Evolutionary conservation across 1,140 invertebrate genomes (phyloP).

Genomic region (Microplitis demolitor): DNA sequence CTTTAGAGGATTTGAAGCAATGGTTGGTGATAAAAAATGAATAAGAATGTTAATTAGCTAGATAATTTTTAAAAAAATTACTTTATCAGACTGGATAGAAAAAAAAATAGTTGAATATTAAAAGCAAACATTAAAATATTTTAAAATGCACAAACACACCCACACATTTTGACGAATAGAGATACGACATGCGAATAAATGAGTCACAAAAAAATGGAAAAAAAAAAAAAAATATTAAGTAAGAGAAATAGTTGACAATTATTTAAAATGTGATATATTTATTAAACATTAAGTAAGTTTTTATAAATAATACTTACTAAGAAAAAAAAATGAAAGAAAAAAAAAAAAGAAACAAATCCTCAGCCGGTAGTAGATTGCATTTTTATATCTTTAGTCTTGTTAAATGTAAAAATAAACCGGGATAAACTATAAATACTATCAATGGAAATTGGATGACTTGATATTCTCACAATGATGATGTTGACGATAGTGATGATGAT

Average conservation of each 20-base stretch:
- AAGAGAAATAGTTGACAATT: too few species aligned
- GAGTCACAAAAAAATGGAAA: conserved; percentile 26
- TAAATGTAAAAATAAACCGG: conserved; percentile 45
- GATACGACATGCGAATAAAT: conserved; percentile 17
- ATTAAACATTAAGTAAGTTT: neutral
- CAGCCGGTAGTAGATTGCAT: conserved; percentile 25
- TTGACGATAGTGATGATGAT: neutral
- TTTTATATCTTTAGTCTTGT: conserved; percentile 24
- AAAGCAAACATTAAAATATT: neutral
- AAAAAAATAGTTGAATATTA: conserved; percentile 18
- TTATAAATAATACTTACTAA: neutral
- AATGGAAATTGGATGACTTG: conserved; percentile 44
- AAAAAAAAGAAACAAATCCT: conserved; percentile 1
- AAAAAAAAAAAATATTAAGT: neutral
- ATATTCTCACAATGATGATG: conserved; percentile 28
- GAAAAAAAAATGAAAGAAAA: neutral
- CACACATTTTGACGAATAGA: conserved; percentile 21
- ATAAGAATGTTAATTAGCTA: neutral
- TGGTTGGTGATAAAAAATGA: too few species aligned
- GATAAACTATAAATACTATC: conserved; percentile 51
- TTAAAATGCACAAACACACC: conserved; percentile 23
- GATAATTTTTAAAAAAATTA: neutral
- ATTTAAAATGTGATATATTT: neutral
- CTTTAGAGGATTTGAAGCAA: too few species aligned
- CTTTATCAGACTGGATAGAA: neutral